Percentiles rank a stretch among this genome's conserved stretches.
These are phyloP conservation scores for Oreochromis mossambicus DNA, from an alignment of 2,797 vertebrate genomes.

Conservation along the genomic window DNA sequence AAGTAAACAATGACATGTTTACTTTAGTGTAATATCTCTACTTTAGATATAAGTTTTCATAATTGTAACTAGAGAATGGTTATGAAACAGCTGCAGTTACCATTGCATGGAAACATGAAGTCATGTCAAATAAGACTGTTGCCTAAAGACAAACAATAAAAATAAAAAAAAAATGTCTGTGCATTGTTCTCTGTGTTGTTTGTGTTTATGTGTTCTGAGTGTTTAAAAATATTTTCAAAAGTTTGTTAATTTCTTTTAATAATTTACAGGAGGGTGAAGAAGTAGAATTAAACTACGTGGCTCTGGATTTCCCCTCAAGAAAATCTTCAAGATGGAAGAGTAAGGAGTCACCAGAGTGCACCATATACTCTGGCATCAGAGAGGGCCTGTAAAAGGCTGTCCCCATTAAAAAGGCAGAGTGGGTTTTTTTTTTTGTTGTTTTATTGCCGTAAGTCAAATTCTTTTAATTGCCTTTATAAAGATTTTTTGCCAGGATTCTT, in stretches of 20 bases:
- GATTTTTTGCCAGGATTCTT: background rate
- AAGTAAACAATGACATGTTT: background rate
- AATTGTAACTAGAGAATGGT: fast-evolving
- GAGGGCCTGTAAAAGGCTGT: background rate
- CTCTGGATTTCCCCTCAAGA: background rate
- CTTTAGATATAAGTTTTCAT: background rate
- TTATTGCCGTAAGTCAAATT: fast-evolving
- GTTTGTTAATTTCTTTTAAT: background rate
- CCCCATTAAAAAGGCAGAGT: background rate
- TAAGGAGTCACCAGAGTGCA: background rate
- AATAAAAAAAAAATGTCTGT: background rate
- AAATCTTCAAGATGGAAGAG: background rate
- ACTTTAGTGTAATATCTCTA: background rate
- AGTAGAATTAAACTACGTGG: background rate
- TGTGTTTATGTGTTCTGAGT: background rate
- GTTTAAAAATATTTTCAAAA: background rate
- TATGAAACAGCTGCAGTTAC: background rate
- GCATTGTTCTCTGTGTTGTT: background rate
- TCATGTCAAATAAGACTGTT: background rate
- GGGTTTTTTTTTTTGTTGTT: fast-evolving
- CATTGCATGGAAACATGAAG: background rate
- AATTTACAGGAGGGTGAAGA: background rate
- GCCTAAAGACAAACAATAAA: background rate
- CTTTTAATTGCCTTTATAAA: background rate
- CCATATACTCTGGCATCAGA: background rate